Evolutionary conservation across 2,888 invertebrate genomes (phyloP), one percentile per base, ranked within the genome.

Genomic region (Pinctada fucata): DNA sequence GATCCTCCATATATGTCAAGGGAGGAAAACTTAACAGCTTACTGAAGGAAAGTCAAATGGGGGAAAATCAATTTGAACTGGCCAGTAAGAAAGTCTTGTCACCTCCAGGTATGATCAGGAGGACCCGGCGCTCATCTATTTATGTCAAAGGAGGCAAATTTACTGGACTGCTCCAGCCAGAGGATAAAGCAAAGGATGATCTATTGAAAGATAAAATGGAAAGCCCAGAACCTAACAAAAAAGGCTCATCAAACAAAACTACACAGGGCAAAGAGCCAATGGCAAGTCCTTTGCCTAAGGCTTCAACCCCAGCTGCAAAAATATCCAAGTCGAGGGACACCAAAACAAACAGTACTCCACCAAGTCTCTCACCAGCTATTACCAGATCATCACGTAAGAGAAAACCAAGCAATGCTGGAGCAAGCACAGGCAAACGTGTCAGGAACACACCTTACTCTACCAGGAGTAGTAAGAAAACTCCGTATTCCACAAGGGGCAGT

Each of bases 1-100:
- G 85, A 16, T 83, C 86, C 2, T 87, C 88, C 3, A 82, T 88
- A 6, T 87, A 87, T 74, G 83, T 84, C 69, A 83, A 82, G 64
- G 66, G 16, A 13, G 6, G 16, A 66, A 66, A 70, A 49, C n/a
- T 10, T 67, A 2, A n/a, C 67, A 45, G 16, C 67, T 67, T 10
- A n/a, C 3, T 31, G 67, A 67, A 31, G 49, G 49, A 13, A 50
- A 65, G 65, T 16, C 13, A 0, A 67, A 49, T 47, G 67, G 50
- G 52, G 10, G 51, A n/a, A 3, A 79, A 79, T 31, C 52, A 16
- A 75, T 67, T 51, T 51, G 68, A 65, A 67, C 51, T 3, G 3
- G 16, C 8, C 3, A 45, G 47, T 48, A 48, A 48, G 16, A 76
- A 76, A 16, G 49, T 75, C n/a, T 31, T 69, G 5, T 82, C 80